Conservation (phyloP, 1,140 invertebrate genomes). For the Lepidurus couesii region DNA sequence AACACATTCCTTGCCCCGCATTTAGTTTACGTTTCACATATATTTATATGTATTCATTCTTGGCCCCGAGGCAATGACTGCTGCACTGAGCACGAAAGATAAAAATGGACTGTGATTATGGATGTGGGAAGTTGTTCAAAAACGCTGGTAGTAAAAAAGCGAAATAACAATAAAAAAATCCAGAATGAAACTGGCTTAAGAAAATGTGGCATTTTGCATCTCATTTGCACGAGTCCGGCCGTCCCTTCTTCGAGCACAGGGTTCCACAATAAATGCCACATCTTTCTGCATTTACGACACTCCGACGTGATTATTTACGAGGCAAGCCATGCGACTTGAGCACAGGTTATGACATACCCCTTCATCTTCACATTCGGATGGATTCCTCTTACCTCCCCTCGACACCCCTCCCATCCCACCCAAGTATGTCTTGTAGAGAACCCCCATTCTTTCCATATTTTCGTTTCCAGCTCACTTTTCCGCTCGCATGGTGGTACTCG, state of each 20-base stretch:
- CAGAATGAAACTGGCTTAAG: slow-evolving; percentile 10
- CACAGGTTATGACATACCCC: not conserved
- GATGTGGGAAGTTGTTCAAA: not conserved
- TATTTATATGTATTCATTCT: too few species aligned
- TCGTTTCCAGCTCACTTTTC: too few species aligned
- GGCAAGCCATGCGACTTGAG: slow-evolving; percentile 1
- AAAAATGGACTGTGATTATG: slow-evolving; percentile 12
- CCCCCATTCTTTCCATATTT: not conserved
- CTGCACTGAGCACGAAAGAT: not conserved
- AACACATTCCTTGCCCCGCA: not conserved
- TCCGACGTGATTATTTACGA: slow-evolving; percentile 13
- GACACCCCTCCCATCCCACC: not conserved
- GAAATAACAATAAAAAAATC: not conserved
- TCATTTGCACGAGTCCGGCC: not conserved
- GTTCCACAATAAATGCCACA: slow-evolving; percentile 8
- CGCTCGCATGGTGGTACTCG: too few species aligned
- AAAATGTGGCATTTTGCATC: slow-evolving; percentile 22
- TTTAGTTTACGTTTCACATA: not conserved
- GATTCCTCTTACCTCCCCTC: not conserved
- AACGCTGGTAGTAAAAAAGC: not conserved
- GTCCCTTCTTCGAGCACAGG: not conserved
- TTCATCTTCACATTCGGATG: not conserved
- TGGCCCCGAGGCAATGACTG: not conserved
- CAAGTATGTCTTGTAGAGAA: not conserved
- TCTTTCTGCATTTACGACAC: slow-evolving; percentile 22